Percentiles rank a stretch among this genome's conserved stretches.
Conservation (phyloP, 2,888 invertebrate species). For the Leptopterna dolabrata region DNA sequence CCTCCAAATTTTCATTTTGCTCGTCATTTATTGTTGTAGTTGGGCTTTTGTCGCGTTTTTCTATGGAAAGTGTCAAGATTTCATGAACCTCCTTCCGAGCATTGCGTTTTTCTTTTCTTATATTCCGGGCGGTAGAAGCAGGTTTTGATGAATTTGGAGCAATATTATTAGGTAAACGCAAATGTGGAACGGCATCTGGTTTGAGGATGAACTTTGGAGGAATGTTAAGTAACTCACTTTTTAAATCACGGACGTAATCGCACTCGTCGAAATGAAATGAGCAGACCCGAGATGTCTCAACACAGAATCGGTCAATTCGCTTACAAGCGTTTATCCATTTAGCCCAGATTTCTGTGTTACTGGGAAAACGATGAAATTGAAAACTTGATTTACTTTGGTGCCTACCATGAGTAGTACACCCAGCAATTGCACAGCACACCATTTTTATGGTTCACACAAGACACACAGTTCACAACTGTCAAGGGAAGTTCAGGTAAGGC, state of each 20-base stretch:
- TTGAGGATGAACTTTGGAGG: neutral
- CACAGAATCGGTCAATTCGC: neutral
- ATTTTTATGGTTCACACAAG: neutral
- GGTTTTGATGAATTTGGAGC: slow-evolving; percentile 7
- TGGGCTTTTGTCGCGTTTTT: neutral
- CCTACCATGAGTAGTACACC: neutral
- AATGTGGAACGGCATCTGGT: neutral
- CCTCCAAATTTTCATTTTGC: neutral
- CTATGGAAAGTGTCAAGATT: neutral
- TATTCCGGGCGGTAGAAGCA: neutral
- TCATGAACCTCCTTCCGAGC: neutral
- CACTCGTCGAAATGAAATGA: neutral
- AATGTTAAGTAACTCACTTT: neutral
- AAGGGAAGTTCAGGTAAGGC: neutral
- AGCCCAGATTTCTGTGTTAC: neutral
- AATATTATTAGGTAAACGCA: neutral
- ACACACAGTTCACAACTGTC: neutral
- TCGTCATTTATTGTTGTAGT: slow-evolving; percentile 5
- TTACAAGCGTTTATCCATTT: neutral
- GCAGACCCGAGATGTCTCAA: neutral
- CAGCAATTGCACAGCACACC: neutral
- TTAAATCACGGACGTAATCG: neutral
- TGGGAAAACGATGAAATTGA: neutral
- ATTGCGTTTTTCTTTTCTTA: neutral
- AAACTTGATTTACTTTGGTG: neutral